Percentiles rank a stretch among this genome's conserved stretches.
These are phyloP conservation scores for Cairina moschata DNA, from an alignment of 2,113 vertebrate genomes.

Conservation along the genomic window DNA sequence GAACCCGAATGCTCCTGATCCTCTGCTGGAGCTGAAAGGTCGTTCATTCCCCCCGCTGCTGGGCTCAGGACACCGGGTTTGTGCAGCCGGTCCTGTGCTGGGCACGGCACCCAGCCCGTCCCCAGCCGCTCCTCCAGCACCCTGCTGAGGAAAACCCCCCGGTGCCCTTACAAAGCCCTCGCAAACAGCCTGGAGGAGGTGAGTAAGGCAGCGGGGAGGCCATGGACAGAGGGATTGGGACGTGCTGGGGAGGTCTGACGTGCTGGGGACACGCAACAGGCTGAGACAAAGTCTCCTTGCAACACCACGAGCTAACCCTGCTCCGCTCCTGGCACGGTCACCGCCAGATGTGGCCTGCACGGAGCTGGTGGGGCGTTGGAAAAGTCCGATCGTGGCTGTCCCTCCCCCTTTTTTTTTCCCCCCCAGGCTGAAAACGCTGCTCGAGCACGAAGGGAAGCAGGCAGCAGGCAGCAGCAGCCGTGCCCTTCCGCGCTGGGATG, in stretches of 20 bases:
- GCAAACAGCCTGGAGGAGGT: too few relatives aligned
- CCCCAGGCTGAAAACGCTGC: background rate
- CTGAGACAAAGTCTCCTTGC: background rate
- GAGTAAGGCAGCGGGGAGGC: background rate
- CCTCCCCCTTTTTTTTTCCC: background rate
- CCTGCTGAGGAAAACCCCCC: rapidly evolving
- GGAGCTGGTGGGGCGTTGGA: background rate
- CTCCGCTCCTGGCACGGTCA: background rate
- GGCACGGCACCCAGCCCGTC: background rate
- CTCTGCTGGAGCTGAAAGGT: rapidly evolving
- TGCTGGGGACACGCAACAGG: background rate
- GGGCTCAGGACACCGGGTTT: background rate
- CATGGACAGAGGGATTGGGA: background rate
- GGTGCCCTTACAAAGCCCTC: background rate
- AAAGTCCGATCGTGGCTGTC: rapidly evolving
- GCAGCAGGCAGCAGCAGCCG: background rate
- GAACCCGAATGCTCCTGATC: background rate
- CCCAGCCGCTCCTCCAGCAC: rapidly evolving
- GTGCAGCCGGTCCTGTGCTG: background rate
- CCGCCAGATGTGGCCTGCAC: background rate
- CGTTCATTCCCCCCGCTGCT: background rate
- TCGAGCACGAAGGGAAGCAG: background rate
- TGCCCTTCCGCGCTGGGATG: background rate
- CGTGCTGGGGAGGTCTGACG: background rate
- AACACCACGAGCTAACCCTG: background rate